Percentiles rank a stretch among this genome's conserved stretches.
Conservation (phyloP, 2,888 invertebrate genomes). For the Diarsia dahlii region DNA sequence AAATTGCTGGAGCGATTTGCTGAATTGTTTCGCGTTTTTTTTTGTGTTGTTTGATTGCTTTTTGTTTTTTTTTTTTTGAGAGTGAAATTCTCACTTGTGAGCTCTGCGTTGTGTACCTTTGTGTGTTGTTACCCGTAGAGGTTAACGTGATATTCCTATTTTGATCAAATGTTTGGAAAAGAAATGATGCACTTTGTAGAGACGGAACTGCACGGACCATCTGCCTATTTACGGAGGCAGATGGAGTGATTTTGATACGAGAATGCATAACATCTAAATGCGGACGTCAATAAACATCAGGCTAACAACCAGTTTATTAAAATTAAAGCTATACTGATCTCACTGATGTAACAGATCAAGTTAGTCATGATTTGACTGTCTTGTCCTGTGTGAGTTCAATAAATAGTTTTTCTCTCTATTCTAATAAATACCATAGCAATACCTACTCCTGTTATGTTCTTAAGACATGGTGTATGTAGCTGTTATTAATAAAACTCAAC, state of each 20-base stretch:
- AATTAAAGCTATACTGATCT: background rate
- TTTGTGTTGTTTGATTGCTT: conserved; percentile 36
- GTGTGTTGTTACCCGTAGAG: background rate
- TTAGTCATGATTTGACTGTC: too few species aligned
- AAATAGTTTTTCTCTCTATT: too few species aligned
- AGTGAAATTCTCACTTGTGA: conserved; percentile 12
- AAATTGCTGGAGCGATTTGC: conserved; percentile 61
- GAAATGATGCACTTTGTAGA: background rate
- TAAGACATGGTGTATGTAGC: too few species aligned
- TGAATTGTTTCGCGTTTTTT: conserved; percentile 54
- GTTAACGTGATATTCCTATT: background rate
- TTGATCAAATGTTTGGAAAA: background rate
- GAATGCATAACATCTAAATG: background rate
- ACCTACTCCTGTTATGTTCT: too few species aligned
- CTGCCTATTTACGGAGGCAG: background rate
- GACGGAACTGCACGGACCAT: too few species aligned
- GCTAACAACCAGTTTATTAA: background rate
- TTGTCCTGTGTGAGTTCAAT: too few species aligned
- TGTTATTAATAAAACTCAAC: background rate
- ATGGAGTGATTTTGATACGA: background rate
- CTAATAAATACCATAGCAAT: too few species aligned
- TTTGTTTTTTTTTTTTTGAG: conserved; percentile 14
- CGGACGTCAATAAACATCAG: background rate
- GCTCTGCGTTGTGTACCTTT: background rate
- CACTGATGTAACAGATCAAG: background rate